Base-by-base conservation (phyloP, 2,113 vertebrate species). In the Aegithalos caudatus region DNA sequence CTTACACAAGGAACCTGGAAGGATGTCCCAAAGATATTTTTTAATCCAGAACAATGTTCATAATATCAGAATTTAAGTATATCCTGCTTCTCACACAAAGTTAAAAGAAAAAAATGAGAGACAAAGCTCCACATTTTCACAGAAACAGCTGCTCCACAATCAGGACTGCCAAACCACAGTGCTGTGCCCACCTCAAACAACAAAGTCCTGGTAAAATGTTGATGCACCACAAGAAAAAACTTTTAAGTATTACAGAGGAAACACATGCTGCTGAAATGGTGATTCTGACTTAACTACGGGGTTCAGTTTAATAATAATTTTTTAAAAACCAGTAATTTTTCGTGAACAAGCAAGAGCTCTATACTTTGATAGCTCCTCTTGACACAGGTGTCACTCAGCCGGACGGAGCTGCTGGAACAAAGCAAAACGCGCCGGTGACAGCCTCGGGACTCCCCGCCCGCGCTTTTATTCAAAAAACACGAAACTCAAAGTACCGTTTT, bases 141-240 rank as follows among this genome's bases (percentile, higher is more conserved):
- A 54, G 31, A 24, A 6, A 3, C 7, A 74, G 19, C 56, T 22
- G 12, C 20, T 70, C 20, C 60, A 45, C n/a, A 72, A 35, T 6
- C 4, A 1, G 11, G 6, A 28, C 0, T 23, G 13, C 27, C 47
- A 64, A 25, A 29, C 1, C 61, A 7, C 15, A 12, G 14, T 0
- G 14, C 9, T 37, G 6, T 1, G 29, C 37, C 29, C 11, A 35
- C 7, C 19, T n/a, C 57, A 35, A 58, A 27, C 28, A 74, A 51
- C 6, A 29, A 60, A 47, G 2, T 5, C 14, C 27, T 25, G 16
- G 5, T 3, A 35, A 53, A 53, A 35, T 1, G 21, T 3, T 33
- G 21, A 37, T 14, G 13, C 13, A 19, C 7, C 31, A 11, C 28
- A 33, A 7, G 16, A 13, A 8, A 23, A 7, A 37, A 29, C 2